Evolutionary conservation across 1,140 invertebrate species (phyloP).

Genomic region (Helicoverpa zea): DNA sequence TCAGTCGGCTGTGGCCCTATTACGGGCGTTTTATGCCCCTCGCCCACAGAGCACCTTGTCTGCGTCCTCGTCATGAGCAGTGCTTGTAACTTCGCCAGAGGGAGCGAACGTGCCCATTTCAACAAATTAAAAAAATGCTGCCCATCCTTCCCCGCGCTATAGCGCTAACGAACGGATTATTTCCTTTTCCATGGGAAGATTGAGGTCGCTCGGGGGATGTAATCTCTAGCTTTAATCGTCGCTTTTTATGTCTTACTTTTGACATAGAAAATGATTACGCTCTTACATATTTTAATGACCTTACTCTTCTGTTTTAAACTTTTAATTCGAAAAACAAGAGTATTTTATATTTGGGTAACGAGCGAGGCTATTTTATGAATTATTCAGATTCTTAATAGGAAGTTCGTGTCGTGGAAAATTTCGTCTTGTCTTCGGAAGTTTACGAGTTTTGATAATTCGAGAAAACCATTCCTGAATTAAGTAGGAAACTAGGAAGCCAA

Average conservation of each 20-base stretch:
- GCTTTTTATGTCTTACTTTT: conserved; percentile 4
- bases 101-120: conserved; percentile 33
- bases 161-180: conserved; percentile 54
- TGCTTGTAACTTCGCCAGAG: conserved; percentile 42
- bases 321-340: conserved; percentile 45
- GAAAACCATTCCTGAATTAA: conserved; percentile 42
- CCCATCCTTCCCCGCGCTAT: conserved; percentile 32
- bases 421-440: conserved; percentile 52
- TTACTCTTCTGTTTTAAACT: conserved; percentile 39
- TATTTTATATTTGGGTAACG: conserved; percentile 25
- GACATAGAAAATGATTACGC: neutral
- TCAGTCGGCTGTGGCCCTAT: conserved; percentile 42
- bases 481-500: conserved; percentile 42
- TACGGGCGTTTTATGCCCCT: conserved; percentile 46
- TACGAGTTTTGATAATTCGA: conserved; percentile 49
- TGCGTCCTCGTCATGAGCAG: conserved; percentile 49
- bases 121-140: conserved; percentile 37
- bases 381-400: conserved; percentile 66
- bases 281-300: conserved; percentile 18
- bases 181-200: conserved; percentile 19
- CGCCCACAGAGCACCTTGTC: conserved; percentile 49
- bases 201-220: conserved; percentile 25
- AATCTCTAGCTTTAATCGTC: conserved; percentile 17
- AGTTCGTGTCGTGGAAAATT: conserved; percentile 65
- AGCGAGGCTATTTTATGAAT: conserved; percentile 59